Conservation (phyloP, 2,888 invertebrate genomes). For the Carcina quercana region DNA sequence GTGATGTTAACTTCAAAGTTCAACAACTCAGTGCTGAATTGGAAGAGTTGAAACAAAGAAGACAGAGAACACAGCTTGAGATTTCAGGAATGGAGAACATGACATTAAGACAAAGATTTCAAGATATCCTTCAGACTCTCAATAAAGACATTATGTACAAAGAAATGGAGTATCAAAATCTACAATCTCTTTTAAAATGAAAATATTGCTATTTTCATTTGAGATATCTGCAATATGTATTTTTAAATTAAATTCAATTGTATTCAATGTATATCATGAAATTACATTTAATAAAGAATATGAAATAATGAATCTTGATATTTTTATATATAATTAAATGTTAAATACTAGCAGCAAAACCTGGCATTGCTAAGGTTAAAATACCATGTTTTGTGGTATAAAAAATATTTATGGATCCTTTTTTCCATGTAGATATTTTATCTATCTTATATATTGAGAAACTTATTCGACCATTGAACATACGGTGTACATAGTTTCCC, state of each 20-base stretch:
- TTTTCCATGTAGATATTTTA: too few relatives aligned
- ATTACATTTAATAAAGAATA: too few relatives aligned
- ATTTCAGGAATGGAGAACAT: constrained; percentile 86
- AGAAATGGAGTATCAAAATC: constrained; percentile 70
- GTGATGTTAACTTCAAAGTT: constrained; percentile 63
- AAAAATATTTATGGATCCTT: too few relatives aligned
- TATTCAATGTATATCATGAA: too few relatives aligned
- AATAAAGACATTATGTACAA: constrained; percentile 82
- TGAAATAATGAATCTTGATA: too few relatives aligned
- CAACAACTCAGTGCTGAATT: constrained; percentile 80
- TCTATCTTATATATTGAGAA: too few relatives aligned
- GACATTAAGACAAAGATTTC: constrained; percentile 84
- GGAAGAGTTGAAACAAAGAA: constrained; percentile 78
- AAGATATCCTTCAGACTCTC: constrained; percentile 82
- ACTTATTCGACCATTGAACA: too few relatives aligned
- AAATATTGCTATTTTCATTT: constrained; percentile 1
- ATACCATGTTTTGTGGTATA: too few relatives aligned
- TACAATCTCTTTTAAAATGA: constrained; percentile 14
- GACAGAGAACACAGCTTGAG: constrained; percentile 84
- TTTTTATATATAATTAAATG: too few relatives aligned
- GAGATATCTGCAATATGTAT: constrained; percentile 1
- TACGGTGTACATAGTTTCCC: too few relatives aligned
- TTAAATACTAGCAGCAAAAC: too few relatives aligned
- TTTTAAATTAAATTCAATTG: background rate
- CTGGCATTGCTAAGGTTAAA: too few relatives aligned